These are phyloP conservation scores for Panzeria rudis DNA, from an alignment of 2,888 invertebrate genomes.

Conservation along the genomic window DNA sequence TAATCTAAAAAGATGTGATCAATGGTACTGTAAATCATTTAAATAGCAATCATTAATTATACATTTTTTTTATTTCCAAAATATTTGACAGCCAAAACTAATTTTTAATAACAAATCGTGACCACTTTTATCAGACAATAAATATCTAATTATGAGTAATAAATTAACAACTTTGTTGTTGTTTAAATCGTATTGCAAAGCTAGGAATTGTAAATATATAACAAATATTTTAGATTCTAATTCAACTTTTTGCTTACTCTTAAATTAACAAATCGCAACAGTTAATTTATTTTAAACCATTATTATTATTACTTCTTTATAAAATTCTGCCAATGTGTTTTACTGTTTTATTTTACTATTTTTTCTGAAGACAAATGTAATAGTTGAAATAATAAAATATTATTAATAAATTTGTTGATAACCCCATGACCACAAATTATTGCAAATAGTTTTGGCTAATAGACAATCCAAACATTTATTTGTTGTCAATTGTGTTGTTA, in stretches of 20 bases:
- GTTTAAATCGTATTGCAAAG: not conserved
- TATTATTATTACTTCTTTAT: conserved; percentile 2
- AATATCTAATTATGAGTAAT: conserved; percentile 70
- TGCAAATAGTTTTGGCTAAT: conserved; percentile 69
- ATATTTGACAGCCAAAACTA: conserved; percentile 60
- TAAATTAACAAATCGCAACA: conserved; percentile 39
- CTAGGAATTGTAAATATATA: not conserved
- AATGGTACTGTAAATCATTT: conserved; percentile 53
- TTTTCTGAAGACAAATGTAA: conserved; percentile 30
- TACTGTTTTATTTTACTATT: not conserved
- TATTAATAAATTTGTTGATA: conserved; percentile 73
- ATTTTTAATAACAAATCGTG: conserved; percentile 66
- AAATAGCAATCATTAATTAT: conserved; percentile 35
- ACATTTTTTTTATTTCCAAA: not conserved
- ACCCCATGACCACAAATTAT: conserved; percentile 72
- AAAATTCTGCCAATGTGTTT: conserved; percentile 24
- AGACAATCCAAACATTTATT: conserved; percentile 68
- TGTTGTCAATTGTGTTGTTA: conserved; percentile 54
- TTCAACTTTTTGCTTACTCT: not conserved
- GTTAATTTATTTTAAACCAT: conserved; percentile 22
- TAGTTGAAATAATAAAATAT: conserved; percentile 68
- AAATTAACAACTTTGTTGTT: conserved; percentile 51
- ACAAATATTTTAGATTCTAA: conserved; percentile 40
- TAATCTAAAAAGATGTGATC: conserved; percentile 41
- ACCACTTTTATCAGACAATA: conserved; percentile 64